Evolutionary conservation across 2,113 vertebrate genomes (phyloP).

Genomic region (Axis porcinus): DNA sequence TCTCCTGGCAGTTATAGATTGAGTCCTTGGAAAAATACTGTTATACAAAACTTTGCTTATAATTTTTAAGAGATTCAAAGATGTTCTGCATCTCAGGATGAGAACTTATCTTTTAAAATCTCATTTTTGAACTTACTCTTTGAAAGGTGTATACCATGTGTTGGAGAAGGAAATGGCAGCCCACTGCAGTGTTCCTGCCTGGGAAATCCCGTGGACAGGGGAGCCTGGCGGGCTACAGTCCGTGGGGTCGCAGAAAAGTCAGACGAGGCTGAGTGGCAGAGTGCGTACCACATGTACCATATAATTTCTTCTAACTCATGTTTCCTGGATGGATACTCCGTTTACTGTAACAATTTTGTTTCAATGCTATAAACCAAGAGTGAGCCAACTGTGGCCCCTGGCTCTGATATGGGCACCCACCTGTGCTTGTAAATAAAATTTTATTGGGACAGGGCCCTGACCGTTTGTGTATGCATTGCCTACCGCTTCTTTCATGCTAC

Average conservation of each 20-base stretch:
- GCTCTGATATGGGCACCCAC: accelerated
- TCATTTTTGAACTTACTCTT: background rate
- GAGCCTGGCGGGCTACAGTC: background rate
- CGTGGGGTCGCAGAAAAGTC: accelerated
- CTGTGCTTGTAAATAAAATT: background rate
- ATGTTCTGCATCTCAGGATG: background rate
- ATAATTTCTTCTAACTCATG: background rate
- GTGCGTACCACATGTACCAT: accelerated
- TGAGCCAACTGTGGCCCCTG: background rate
- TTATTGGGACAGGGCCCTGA: background rate
- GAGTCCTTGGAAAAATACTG: background rate
- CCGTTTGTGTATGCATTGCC: background rate
- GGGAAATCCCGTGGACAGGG: background rate
- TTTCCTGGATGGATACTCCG: background rate
- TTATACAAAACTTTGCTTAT: background rate
- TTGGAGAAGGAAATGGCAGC: background rate
- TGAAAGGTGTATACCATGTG: background rate
- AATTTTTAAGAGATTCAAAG: background rate
- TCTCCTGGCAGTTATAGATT: background rate
- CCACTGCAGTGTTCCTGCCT: background rate
- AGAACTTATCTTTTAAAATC: background rate
- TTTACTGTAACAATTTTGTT: background rate
- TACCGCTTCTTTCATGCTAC: background rate
- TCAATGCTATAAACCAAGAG: background rate
- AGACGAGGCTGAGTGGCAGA: accelerated